Evolutionary conservation across 2,113 vertebrate genomes (phyloP).

Genomic region (Apodemus sylvaticus): DNA sequence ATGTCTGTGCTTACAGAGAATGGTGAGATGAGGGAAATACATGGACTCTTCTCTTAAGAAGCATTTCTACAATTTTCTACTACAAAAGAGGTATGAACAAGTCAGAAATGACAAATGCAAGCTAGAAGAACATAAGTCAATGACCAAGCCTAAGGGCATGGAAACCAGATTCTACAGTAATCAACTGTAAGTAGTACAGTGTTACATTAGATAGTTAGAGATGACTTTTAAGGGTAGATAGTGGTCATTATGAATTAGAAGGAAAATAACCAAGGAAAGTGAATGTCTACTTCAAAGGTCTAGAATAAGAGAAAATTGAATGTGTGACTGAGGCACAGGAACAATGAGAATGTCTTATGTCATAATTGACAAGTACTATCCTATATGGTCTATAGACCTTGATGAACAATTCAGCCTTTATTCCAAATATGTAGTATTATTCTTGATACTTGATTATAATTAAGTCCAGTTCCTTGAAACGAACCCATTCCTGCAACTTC

Average conservation of each 20-base stretch:
- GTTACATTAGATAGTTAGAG: background rate
- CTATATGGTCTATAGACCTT: background rate
- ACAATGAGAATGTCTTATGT: background rate
- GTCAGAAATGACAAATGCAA: background rate
- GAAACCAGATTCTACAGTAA: background rate
- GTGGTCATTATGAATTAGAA: background rate
- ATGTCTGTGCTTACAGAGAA: background rate
- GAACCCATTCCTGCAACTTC: background rate
- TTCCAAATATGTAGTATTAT: background rate
- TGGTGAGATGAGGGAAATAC: background rate
- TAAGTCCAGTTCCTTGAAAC: background rate
- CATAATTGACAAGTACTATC: background rate
- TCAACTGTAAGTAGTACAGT: background rate
- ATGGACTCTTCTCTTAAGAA: background rate
- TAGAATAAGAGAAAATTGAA: background rate
- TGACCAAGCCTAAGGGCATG: background rate
- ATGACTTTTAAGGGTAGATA: background rate
- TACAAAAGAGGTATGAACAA: background rate
- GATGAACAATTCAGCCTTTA: background rate
- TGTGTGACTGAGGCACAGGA: background rate
- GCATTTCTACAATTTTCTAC: background rate
- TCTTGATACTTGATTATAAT: background rate
- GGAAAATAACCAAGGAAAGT: background rate
- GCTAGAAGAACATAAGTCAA: background rate
- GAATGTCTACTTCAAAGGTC: background rate